Base-by-base conservation (phyloP, 2,888 invertebrate genomes). In the Nomada flava region DNA sequence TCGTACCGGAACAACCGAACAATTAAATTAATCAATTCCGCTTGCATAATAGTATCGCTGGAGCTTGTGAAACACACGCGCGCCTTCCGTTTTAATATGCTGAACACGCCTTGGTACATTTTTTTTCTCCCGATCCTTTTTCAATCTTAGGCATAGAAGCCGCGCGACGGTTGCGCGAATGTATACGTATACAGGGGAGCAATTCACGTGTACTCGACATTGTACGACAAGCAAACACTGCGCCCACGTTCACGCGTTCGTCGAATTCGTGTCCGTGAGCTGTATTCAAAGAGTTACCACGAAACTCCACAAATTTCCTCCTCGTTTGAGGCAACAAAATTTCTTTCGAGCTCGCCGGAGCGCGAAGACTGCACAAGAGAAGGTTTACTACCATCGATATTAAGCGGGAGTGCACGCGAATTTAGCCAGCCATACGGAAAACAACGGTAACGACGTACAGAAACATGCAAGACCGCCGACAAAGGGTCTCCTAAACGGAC, bases 11-110 rank as follows among this genome's bases (percentile, higher is more conserved):
- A 87, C 84, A 47, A 44, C 59, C 20, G 68, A 79, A 76, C 86
- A 83, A 89, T 87, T 86, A 85, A 63, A 71, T 73, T 71, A 78
- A 86, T 88, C 88, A 84, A 79, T 84, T 79, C 76, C 71, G 63
- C 69, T 87, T 87, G 70, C 85, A 68, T 83, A 87, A 85, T 79
- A 71, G 52, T 65, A 72, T 73, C 71, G 71, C 11, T 57, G 59
- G 50, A 50, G 74, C 72, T 86, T 84, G 79, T 79, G 76, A 79
- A 81, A 82, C 75, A 36, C 63, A 65, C 60, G 44, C 80, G 64
- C 79, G 65, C 67, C 64, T 50, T 52, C 64, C 36, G 75, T 76
- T 69, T 82, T 77, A 73, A 86, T 68, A 64, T 68, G 36, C 29
- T 60, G 20, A 60, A 71, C 76, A 65, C 81, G 65, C 79, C 79